A percentile compares a stretch with the other conserved stretches of the same genome.
These are phyloP conservation scores for Rhegmatorhina hoffmannsi DNA, from an alignment of 2,113 vertebrate genomes.

Conservation along the genomic window DNA sequence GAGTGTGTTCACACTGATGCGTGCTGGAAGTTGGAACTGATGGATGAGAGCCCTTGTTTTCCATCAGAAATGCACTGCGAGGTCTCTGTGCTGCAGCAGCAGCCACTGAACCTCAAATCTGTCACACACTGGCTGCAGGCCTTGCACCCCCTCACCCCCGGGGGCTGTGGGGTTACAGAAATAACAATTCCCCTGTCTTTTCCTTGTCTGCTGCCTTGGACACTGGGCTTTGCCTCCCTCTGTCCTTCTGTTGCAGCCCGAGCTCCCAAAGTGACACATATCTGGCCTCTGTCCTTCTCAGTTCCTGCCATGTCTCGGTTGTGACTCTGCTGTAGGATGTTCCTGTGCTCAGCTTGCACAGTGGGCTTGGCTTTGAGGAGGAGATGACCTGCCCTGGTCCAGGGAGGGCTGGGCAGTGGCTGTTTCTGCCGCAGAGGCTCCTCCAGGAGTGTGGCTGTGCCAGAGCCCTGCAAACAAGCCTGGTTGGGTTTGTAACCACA, in stretches of 20 bases:
- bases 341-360: neutral
- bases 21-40: neutral
- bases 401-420: neutral
- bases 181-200: fast-evolving
- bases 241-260: neutral
- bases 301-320: neutral
- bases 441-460: neutral
- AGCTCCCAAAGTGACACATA: neutral
- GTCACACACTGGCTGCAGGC: neutral
- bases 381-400: no score
- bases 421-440: neutral
- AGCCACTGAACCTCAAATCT: neutral
- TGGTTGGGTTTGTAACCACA: neutral
- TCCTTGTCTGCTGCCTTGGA: neutral
- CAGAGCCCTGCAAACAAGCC: neutral
- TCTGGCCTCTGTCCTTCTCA: neutral
- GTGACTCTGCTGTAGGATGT: fast-evolving
- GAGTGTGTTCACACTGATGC: neutral
- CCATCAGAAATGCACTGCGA: neutral
- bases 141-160: neutral
- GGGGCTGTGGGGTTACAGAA: neutral
- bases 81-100: neutral
- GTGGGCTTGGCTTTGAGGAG: neutral
- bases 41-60: neutral
- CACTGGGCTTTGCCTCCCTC: neutral